phyloP scores from a whole-genome alignment of 2,797 vertebrate species.

The Selene dorsalis region DNA sequence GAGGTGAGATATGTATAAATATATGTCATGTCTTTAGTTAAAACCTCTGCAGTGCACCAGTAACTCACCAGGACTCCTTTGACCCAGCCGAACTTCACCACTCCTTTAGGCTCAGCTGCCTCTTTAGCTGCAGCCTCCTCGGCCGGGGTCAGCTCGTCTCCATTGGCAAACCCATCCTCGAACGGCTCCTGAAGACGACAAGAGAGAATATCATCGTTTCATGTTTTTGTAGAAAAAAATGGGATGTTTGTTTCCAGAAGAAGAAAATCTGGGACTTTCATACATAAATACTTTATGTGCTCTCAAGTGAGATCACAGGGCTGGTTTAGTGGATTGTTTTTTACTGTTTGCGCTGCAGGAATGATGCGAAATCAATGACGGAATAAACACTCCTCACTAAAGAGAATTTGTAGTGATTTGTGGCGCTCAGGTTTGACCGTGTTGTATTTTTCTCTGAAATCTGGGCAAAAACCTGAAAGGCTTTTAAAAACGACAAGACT shows the following conservation, averaged over 20 bases:
- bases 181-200: constrained; percentile 90
- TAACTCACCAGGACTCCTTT: constrained; percentile 95
- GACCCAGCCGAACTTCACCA: constrained; percentile 98
- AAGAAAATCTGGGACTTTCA: background rate
- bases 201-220: background rate
- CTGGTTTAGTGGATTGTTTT: background rate
- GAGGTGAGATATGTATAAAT: background rate
- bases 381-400: background rate
- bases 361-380: background rate
- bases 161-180: constrained; percentile 97
- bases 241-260: too few relatives aligned
- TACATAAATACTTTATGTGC: background rate
- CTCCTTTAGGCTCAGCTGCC: constrained; percentile 91
- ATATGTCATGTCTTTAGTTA: background rate
- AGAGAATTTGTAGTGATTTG: background rate
- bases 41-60: background rate
- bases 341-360: background rate
- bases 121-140: constrained; percentile 92
- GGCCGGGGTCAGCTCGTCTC: constrained; percentile 93
- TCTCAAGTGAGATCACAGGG: background rate
- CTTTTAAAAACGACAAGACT: background rate
- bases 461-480: background rate
- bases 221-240: background rate
- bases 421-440: background rate
- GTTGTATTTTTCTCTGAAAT: background rate